Percentiles rank a stretch among this genome's conserved stretches.
These are phyloP conservation scores for Nesoenas mayeri DNA, from an alignment of 2,113 vertebrate species.

Conservation along the genomic window DNA sequence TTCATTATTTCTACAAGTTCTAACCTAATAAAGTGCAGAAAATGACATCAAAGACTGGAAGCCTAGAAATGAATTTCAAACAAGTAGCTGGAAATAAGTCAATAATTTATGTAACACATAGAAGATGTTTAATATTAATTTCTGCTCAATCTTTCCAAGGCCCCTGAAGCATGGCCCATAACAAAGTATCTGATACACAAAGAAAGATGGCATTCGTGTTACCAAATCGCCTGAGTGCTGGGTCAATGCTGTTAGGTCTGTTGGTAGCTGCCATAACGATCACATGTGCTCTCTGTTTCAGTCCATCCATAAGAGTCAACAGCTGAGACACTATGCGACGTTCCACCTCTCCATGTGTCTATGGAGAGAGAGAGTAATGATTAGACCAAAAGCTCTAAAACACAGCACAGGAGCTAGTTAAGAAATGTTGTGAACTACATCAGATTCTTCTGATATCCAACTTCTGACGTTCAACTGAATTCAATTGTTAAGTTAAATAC, in stretches of 20 bases:
- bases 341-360: slow-evolving; percentile 98
- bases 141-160: background rate
- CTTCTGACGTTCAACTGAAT: rapidly evolving
- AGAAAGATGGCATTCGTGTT: background rate
- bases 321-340: slow-evolving; percentile 97
- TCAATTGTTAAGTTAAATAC: rapidly evolving
- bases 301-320: slow-evolving; percentile 95
- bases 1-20: background rate
- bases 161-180: background rate
- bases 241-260: slow-evolving; percentile 99
- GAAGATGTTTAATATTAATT: background rate
- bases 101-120: background rate
- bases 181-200: background rate
- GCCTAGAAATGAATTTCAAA: background rate
- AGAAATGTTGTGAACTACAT: background rate
- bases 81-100: background rate
- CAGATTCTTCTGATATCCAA: background rate
- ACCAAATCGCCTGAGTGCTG: slow-evolving; percentile 95
- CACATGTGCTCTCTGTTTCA: slow-evolving; percentile 96
- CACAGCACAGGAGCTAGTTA: background rate
- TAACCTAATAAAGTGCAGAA: background rate
- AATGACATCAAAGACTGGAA: background rate
- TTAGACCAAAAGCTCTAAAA: background rate
- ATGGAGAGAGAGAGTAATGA: background rate
- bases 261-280: slow-evolving; percentile 99